Conservation (phyloP, 2,888 invertebrate genomes). For the Podotricha telesiphe region DNA sequence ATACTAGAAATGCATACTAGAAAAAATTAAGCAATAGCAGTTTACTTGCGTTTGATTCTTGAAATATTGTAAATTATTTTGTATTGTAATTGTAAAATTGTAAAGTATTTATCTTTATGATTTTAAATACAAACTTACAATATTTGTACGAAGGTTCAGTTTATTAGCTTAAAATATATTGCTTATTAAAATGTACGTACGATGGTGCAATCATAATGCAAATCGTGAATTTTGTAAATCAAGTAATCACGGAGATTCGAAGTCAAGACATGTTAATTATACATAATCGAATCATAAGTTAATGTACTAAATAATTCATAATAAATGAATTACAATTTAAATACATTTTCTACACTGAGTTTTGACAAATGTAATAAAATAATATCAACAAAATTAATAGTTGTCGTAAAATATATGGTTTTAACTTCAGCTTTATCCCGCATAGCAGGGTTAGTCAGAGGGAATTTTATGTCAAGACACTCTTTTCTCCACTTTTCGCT, state of each 20-base stretch:
- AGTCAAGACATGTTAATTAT: conserved; percentile 15
- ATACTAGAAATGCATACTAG: too few species aligned
- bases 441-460: too few species aligned
- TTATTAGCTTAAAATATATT: conserved; percentile 14
- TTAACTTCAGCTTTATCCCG: too few species aligned
- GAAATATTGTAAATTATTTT: background rate
- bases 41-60: background rate
- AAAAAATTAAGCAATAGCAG: too few species aligned
- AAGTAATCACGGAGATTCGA: conserved; percentile 18
- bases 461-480: too few species aligned
- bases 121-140: too few species aligned
- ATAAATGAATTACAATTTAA: background rate
- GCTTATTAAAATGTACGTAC: background rate
- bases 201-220: conserved; percentile 19
- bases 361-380: background rate
- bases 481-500: too few species aligned
- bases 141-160: background rate
- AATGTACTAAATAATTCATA: background rate
- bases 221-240: conserved; percentile 15
- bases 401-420: too few species aligned
- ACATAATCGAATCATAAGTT: too few species aligned
- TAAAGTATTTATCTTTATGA: too few species aligned
- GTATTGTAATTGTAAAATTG: too few species aligned
- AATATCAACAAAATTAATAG: too few species aligned
- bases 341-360: background rate